Evolutionary conservation across 2,888 invertebrate genomes (phyloP), one percentile per base, ranked within the genome.

Genomic region (Cyclophora punctaria): DNA sequence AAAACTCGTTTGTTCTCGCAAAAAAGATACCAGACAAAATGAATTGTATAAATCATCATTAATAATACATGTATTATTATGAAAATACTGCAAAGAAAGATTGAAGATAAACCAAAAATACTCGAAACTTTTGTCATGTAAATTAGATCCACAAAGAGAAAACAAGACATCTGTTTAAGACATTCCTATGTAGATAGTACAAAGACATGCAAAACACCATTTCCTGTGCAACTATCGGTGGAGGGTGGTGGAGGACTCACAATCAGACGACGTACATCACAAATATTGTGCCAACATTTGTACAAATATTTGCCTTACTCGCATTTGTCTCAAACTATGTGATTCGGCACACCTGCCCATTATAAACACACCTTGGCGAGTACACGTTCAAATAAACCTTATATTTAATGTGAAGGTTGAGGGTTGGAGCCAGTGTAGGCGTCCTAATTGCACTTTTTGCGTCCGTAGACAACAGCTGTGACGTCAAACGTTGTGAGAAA

Each of bases 321-420:
- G 60, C 62, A 67, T 67, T 64, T 66, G 67, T 66, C 63, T 61
- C 60, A 59, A 64, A 55, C 55, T 51, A 52, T 52, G 55, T 62
- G 55, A 66, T 67, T 70, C 59, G 62, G 62, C 67, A 62, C 71
- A 71, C 71, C 72, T 72, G 69, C 58, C 59, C 55, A 55, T 57
- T 56, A 59, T 60, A 61, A 64, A 60, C 56, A 52, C 52, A 47
- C 53, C 53, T 45, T 49, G 45, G 44, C 52, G 43, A 47, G 49
- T 48, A 35, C 35, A 35, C 42, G 55, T 44, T 50, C 55, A 53
- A 59, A 54, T 52, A 55, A 48, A 51, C 42, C 47, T 42, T 37
- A 5, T 5, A 5, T 4, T 37, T 37, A 37, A 37, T 37, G 33
- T 7, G 37, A 7, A 40, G 45, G 41, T 5, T 37, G 37, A 37